Evolutionary conservation across 2,113 vertebrate genomes (phyloP), one percentile per base, ranked within the genome.

Genomic region (Camelus dromedarius): DNA sequence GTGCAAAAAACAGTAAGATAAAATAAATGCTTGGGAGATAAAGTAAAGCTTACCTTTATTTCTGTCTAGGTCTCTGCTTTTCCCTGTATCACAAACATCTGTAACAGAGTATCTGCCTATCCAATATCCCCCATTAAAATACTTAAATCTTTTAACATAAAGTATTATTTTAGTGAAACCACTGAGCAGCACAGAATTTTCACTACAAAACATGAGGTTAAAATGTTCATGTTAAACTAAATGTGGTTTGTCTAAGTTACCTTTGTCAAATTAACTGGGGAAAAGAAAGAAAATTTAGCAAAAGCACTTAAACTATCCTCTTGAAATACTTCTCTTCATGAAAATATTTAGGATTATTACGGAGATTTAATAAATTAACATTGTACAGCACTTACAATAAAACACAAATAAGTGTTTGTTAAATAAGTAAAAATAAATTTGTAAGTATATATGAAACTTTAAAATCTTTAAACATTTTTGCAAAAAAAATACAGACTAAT

Each of bases 21-120:
- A 91, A 90, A 88, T 46, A 69, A 91, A 94, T n/a, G 30, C 19
- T 58, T 75, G 28, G 87, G 20, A 89, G 20, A 89, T 82, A 20
- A 96, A 87, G 15, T 18, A 88, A 85, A 85, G 67, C 20, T 89
- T 85, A 86, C 46, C 77, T 95, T 86, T 91, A 79, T 86, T 89
- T 89, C 38, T 32, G 1, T 76, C 50, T 92, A 69, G 38, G 24
- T 89, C n/a, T 89, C 70, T 85, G 46, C 15, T 94, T 84, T 75
- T 73, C 19, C n/a, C 38, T 72, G 1, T 42, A 50, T 46, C 19
- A 95, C 67, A 89, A 93, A 95, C 16, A 75, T 66, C 66, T 14
- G 10, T 66, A 81, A 79, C 38, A 72, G 4, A 91, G 46, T 35
- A 75, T 77, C 58, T 82, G 50, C 62, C 8, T 90, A 48, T 28